Evolutionary conservation across 2,113 vertebrate species (phyloP).

Genomic region (Hoplias malabaricus): DNA sequence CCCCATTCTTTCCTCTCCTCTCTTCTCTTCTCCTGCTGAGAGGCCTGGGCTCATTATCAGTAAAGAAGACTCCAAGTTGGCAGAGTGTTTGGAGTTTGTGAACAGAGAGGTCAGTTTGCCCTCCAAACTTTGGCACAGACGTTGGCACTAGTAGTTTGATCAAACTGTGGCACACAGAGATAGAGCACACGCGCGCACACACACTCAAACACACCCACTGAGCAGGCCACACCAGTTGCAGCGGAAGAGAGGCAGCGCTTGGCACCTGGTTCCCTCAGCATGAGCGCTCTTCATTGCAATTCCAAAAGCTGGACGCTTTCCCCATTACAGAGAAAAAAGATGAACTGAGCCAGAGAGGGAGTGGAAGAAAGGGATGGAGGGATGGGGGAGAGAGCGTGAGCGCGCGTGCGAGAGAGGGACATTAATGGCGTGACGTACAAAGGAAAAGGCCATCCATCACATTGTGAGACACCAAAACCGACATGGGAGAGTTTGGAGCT

Average conservation of each 20-base stretch:
- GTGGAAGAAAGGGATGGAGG: not conserved
- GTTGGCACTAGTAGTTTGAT: constrained; percentile 59
- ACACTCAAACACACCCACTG: constrained; percentile 12
- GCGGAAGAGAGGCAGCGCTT: constrained; percentile 55
- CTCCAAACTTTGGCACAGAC: constrained; percentile 64
- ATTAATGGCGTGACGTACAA: constrained; percentile 10
- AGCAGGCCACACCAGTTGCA: constrained; percentile 39
- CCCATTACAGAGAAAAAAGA: constrained; percentile 23
- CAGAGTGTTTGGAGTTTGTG: constrained; percentile 45
- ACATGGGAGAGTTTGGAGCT: constrained; percentile 13
- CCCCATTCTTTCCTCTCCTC: not conserved
- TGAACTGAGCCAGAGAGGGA: constrained; percentile 33
- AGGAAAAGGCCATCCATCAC: not conserved
- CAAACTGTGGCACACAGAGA: constrained; percentile 26
- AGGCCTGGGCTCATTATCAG: constrained; percentile 41
- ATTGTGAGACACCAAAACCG: constrained; percentile 7
- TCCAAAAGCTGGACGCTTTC: constrained; percentile 24
- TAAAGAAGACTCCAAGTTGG: constrained; percentile 49
- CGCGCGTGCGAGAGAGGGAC: not conserved
- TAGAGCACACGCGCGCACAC: not conserved
- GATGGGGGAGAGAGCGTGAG: constrained; percentile 41
- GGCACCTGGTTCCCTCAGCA: constrained; percentile 56
- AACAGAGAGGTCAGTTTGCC: constrained; percentile 65
- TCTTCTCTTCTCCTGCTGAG: constrained; percentile 27
- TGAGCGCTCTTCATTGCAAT: constrained; percentile 21